These are phyloP conservation scores for Cardiocondyla obscurior DNA, from an alignment of 1,140 invertebrate species.

Conservation along the genomic window DNA sequence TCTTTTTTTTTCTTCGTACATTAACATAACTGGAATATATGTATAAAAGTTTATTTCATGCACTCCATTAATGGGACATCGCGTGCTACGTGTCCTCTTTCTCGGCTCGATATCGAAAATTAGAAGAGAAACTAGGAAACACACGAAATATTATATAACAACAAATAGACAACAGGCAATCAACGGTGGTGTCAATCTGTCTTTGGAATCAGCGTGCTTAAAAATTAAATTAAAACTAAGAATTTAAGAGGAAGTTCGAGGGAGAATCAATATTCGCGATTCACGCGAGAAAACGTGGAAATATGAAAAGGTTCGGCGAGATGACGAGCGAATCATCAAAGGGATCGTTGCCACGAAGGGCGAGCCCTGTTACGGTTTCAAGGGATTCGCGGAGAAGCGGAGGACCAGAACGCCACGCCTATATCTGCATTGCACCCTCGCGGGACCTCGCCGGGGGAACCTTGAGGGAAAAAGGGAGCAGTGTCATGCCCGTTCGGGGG, in stretches of 20 bases:
- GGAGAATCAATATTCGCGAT: background rate
- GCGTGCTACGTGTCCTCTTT: background rate
- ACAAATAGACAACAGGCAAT: background rate
- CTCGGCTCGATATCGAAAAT: background rate
- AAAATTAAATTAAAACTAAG: background rate
- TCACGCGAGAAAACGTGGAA: background rate
- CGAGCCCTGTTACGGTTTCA: background rate
- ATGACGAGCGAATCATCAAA: background rate
- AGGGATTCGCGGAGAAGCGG: background rate
- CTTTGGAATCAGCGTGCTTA: background rate
- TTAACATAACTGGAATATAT: background rate
- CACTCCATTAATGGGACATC: background rate
- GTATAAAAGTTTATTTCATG: background rate
- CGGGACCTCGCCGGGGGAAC: constrained; percentile 45
- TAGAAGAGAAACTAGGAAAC: background rate
- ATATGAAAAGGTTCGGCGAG: background rate
- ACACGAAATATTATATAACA: background rate
- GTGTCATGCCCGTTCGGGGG: constrained; percentile 63
- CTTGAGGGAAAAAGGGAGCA: constrained; percentile 67
- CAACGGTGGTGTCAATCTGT: too few species aligned
- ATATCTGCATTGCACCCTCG: constrained; percentile 71
- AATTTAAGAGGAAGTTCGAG: background rate
- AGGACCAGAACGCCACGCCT: constrained; percentile 66
- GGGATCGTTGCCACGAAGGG: background rate
- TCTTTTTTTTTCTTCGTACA: background rate